Evolutionary conservation across 2,888 invertebrate species (phyloP), one percentile per base, ranked within the genome.

Genomic region (Trichopoda pennipes): DNA sequence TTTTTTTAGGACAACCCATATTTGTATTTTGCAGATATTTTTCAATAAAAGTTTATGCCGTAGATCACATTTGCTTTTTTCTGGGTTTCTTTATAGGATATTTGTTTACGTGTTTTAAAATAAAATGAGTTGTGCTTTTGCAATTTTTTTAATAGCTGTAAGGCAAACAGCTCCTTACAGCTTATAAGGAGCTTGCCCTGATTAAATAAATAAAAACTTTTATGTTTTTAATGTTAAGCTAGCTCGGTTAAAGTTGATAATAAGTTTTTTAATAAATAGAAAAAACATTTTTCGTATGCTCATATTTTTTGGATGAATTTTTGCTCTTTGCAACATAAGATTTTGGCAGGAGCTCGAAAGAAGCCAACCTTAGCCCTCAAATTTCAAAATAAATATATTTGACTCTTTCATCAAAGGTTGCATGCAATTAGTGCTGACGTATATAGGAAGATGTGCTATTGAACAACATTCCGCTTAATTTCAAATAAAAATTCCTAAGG

Each of bases 1-100:
- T 17, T 16, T 7, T 47, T 56, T 56, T 49, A 77, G 49, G 55
- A 42, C 70, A 77, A 61, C 77, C 63, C 63, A 64, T 70, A 58
- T 70, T 56, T 69, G 38, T 38, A 8, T 21, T 64, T n/a, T 51
- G 21, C 16, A 47, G 14, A 12, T 12, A 44, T 55, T 58, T 49
- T 44, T 1, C 66, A 61, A 61, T 38, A 51, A 72, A 51, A n/a
- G 17, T 55, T 55, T 55, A 28, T 55, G 23, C 16, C 8, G 38
- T 38, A 38, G 12, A 7, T 21, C n/a, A 66, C 19, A 68, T 75
- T 75, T 49, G 10, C 3, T 4, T 17, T 21, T 44, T 19, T 63
- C 8, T 7, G 47, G 28, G 23, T 49, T 64, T 75, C 51, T 49
- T 28, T 7, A 28, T 49, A 56, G 47, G 56, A 56, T 58, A 19